phyloP scores from a whole-genome alignment of 2,113 vertebrate species.

The Spermophilus dauricus region DNA sequence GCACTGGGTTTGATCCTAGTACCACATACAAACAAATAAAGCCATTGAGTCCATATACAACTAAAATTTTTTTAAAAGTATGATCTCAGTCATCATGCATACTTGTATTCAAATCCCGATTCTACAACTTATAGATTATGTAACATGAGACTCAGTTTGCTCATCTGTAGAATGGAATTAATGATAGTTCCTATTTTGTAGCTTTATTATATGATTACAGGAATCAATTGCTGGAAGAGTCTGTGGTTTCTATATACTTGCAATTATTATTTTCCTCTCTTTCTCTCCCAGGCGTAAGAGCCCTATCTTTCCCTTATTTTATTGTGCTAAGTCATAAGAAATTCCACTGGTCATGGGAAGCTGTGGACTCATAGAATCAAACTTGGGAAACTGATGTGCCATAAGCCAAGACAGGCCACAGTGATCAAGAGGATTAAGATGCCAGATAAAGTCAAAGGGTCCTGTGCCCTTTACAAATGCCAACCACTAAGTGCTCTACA shows the following conservation, averaged over 20 bases:
- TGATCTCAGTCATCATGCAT: background rate
- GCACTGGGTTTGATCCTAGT: too few species aligned
- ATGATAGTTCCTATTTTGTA: background rate
- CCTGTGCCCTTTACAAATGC: background rate
- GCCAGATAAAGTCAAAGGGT: background rate
- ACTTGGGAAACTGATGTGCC: background rate
- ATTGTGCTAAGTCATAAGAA: slow-evolving; percentile 17
- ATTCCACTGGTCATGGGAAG: background rate
- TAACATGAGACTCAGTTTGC: background rate
- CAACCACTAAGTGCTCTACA: background rate
- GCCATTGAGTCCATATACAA: too few species aligned
- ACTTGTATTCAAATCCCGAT: background rate
- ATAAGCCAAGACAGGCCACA: slow-evolving; percentile 20
- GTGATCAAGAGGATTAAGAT: background rate
- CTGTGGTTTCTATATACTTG: slow-evolving; percentile 11
- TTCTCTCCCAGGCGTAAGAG: background rate
- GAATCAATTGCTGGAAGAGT: background rate
- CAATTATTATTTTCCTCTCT: background rate
- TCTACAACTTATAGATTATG: background rate
- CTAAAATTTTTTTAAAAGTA: background rate
- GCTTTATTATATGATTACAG: background rate
- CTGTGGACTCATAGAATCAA: slow-evolving; percentile 9
- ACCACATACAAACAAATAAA: too few species aligned
- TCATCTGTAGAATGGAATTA: background rate
- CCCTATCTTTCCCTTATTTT: background rate